These are phyloP conservation scores for Huso huso DNA, from an alignment of 2,797 vertebrate genomes.

Conservation along the genomic window DNA sequence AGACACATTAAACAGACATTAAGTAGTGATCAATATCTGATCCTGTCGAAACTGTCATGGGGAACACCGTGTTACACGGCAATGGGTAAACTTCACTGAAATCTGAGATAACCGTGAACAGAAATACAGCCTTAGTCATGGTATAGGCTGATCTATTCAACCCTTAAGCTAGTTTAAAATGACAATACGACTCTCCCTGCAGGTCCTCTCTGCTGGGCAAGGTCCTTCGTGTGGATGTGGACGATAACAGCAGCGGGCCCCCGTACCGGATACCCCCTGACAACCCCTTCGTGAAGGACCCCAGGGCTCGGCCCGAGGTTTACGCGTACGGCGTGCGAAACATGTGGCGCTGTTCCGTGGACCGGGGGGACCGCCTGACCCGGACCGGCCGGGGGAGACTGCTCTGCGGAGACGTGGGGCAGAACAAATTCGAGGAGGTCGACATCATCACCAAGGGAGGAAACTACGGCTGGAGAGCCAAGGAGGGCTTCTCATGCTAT, in stretches of 20 bases:
- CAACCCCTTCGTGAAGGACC: slow-evolving; percentile 65
- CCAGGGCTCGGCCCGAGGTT: slow-evolving; percentile 52
- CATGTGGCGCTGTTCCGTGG: slow-evolving; percentile 77
- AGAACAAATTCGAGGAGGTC: slow-evolving; percentile 75
- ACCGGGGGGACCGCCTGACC: slow-evolving; percentile 59
- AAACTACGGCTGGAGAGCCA: slow-evolving; percentile 75
- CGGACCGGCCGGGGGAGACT: slow-evolving; percentile 54
- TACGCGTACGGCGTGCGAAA: slow-evolving; percentile 74
- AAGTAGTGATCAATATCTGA: too few relatives aligned
- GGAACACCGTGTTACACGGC: too few relatives aligned
- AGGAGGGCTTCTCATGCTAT: slow-evolving; percentile 75
- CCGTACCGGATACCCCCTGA: slow-evolving; percentile 68
- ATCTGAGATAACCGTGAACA: too few relatives aligned
- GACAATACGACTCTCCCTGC: neutral
- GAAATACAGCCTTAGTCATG: too few relatives aligned
- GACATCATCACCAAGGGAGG: slow-evolving; percentile 68
- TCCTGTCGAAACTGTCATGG: too few relatives aligned
- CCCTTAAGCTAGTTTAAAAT: too few relatives aligned
- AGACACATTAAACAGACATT: too few relatives aligned
- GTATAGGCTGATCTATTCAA: too few relatives aligned
- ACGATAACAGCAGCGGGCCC: slow-evolving; percentile 49
- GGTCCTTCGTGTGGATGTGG: slow-evolving; percentile 59
- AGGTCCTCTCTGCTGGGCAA: slow-evolving; percentile 70
- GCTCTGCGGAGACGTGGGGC: slow-evolving; percentile 73
- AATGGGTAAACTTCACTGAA: too few relatives aligned